These are phyloP conservation scores for Oxygymnocypris stewartii DNA, from an alignment of 2,113 vertebrate species.

Conservation along the genomic window DNA sequence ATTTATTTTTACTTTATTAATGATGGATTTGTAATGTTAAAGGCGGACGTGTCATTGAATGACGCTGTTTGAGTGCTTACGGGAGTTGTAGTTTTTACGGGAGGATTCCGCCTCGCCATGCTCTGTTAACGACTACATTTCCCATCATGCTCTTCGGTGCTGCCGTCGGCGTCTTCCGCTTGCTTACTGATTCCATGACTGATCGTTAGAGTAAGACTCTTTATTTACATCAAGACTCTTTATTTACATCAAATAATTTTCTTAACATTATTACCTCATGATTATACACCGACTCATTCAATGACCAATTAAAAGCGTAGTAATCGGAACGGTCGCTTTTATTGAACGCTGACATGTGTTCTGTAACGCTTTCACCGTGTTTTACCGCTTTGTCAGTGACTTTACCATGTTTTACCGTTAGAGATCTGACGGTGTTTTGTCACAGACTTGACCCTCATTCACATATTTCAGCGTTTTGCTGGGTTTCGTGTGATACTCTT, in stretches of 20 bases:
- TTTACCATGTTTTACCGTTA: background rate
- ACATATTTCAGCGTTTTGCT: background rate
- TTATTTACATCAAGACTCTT: background rate
- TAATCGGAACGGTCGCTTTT: background rate
- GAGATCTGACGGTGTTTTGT: background rate
- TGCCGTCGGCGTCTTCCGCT: slow-evolving; percentile 24
- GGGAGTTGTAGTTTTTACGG: slow-evolving; percentile 66
- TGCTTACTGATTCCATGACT: background rate
- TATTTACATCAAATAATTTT: background rate
- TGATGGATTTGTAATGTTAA: background rate
- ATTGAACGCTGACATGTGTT: background rate
- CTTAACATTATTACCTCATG: too few species aligned
- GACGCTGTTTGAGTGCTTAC: background rate
- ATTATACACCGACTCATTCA: background rate
- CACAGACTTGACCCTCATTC: background rate
- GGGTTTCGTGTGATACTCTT: too few species aligned
- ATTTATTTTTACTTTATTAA: background rate
- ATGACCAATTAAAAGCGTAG: too few species aligned
- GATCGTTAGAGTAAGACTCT: background rate
- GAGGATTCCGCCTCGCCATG: background rate
- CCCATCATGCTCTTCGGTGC: slow-evolving; percentile 51
- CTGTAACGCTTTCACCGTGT: background rate
- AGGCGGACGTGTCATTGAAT: slow-evolving; percentile 62
- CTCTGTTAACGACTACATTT: slow-evolving; percentile 51
- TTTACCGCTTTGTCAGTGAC: background rate